Base-by-base conservation (phyloP, 2,888 invertebrate species). In the Phaonia tiefii region DNA sequence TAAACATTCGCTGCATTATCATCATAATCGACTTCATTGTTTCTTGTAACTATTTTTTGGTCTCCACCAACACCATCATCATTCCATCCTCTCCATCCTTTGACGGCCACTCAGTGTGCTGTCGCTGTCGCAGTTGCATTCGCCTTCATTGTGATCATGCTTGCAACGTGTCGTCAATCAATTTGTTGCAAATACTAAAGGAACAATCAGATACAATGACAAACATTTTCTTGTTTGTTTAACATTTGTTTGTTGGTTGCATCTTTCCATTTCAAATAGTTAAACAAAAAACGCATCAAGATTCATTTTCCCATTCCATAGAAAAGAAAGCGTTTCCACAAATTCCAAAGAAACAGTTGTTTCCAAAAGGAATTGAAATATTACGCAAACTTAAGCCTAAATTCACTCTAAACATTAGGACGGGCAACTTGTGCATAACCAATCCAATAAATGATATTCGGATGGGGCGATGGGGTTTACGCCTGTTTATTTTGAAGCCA, bases 91-190 rank as follows among this genome's bases (percentile, higher is more conserved):
- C 22, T 44, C 13, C 44, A 44, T 2, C 44, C 4, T 49, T 22
- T 1, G 1, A 15, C 49, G 20, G 5, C 11, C 54, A 51, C 3
- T 1, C 22, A 17, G 20, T 49, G 17, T n/a, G n/a, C 37, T 8
- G 2, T 44, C 13, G 10, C 44, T n/a, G 13, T 4, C 44, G 49
- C 10, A 20, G 17, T 54, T 25, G 22, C 20, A 54, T 54, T 22
- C 25, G 13, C 22, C 56, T 25, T 51, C 66, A 69, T 54, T 58
- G 58, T 51, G 54, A 72, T 67, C 75, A 56, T 67, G 67, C 71
- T 75, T 58, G 71, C 25, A 75, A 80, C 72, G 63, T 75, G 75
- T 75, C 75, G 60, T 80, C 75, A 72, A 75, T 72, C 79, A 80
- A 80, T 80, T 80, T 80, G 75, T 75, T 63, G 71, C 63, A 63